Conservation (phyloP, 2,888 invertebrate genomes). For the Cantharis rufa region DNA sequence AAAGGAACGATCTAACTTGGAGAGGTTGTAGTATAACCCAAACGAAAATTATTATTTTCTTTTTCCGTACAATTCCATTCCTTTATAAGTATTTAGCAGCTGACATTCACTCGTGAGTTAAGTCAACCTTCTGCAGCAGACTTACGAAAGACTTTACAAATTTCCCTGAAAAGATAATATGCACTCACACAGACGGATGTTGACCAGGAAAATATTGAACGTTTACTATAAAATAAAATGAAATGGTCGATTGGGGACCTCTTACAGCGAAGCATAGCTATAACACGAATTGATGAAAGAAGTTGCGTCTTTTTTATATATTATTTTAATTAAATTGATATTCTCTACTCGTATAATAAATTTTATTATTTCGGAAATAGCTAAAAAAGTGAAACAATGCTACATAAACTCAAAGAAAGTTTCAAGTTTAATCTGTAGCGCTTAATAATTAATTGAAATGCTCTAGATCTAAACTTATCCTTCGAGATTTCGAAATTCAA, state of each 20-base stretch:
- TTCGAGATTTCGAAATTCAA: background rate
- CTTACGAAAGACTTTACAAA: background rate
- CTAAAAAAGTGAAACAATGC: background rate
- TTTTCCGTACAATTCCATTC: background rate
- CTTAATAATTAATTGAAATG: background rate
- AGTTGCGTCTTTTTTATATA: constrained; percentile 16
- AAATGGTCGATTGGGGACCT: constrained; percentile 6
- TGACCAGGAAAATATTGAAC: background rate
- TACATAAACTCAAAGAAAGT: background rate
- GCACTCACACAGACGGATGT: constrained; percentile 8
- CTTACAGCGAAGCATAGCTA: constrained; percentile 14
- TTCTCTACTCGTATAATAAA: background rate
- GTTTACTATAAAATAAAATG: background rate
- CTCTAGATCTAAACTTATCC: background rate
- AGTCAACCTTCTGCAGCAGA: constrained; percentile 4
- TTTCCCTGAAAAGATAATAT: background rate
- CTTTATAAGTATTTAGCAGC: background rate
- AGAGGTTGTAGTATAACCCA: background rate
- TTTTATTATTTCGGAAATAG: background rate
- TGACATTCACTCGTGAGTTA: background rate
- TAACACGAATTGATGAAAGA: constrained; percentile 20
- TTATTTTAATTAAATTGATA: constrained; percentile 10
- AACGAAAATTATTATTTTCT: background rate
- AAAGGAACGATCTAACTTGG: background rate
- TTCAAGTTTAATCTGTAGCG: background rate